A percentile compares a stretch with the other conserved stretches of the same genome.
These are phyloP conservation scores for Solenopsis fugax DNA, from an alignment of 1,140 invertebrate species.

Conservation along the genomic window DNA sequence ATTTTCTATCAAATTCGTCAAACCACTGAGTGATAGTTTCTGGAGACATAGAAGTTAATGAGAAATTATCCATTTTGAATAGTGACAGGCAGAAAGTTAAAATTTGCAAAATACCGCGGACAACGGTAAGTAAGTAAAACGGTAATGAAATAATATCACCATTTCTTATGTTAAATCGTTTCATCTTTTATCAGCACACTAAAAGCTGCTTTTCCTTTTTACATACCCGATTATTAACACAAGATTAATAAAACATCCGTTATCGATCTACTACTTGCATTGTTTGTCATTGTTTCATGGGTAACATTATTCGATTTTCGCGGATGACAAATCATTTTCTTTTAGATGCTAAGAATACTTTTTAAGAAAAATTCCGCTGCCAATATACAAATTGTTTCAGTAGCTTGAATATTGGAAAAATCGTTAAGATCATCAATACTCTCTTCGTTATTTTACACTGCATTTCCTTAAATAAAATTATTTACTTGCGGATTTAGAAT, in stretches of 20 bases:
- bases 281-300: neutral
- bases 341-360: neutral
- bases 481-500: neutral
- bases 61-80: slow-evolving; percentile 19
- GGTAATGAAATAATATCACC: slow-evolving; percentile 55
- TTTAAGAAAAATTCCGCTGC: neutral
- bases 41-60: neutral
- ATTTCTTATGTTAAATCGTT: slow-evolving; percentile 20
- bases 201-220: slow-evolving; percentile 20
- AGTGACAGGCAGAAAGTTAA: neutral
- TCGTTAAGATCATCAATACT: neutral
- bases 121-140: neutral
- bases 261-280: neutral
- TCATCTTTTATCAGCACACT: neutral
- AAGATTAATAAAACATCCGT: slow-evolving; percentile 39
- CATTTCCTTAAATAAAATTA: neutral
- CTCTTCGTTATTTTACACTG: neutral
- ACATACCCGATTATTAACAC: neutral
- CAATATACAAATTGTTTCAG: neutral
- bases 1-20: neutral
- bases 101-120: slow-evolving; percentile 25
- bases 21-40: neutral
- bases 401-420: neutral
- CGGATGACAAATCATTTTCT: neutral
- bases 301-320: neutral